Conservation (phyloP, 53 echinoderm and acorn worm species). For the Stichopus horrens region DNA sequence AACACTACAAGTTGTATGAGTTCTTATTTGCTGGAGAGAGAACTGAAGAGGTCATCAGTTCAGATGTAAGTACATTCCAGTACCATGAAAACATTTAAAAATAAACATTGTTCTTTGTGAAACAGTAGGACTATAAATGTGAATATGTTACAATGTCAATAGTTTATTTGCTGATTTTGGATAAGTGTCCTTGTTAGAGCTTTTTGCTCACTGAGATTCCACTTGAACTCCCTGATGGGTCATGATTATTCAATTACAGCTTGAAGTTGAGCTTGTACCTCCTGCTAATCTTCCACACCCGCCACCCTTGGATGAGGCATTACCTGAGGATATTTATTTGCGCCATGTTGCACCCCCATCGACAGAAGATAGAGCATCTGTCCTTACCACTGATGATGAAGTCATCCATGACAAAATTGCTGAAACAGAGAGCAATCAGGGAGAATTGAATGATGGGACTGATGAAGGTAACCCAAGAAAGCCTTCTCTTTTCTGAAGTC, state of each 20-base stretch:
- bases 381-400: not conserved
- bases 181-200: too few relatives aligned
- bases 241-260: conserved; percentile 46
- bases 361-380: conserved; percentile 34
- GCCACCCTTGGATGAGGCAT: conserved; percentile 86
- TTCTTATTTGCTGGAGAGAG: conserved; percentile 80
- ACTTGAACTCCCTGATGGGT: not conserved
- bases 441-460: not conserved
- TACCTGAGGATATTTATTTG: conserved; percentile 73
- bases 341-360: conserved; percentile 79
- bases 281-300: conserved; percentile 77
- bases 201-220: not conserved
- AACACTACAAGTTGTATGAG: conserved; percentile 82
- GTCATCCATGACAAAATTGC: not conserved
- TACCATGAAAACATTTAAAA: not conserved
- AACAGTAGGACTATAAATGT: not conserved
- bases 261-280: conserved; percentile 76
- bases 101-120: not conserved
- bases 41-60: conserved; percentile 81
- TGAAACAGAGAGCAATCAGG: not conserved
- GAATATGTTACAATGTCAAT: not conserved
- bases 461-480: not conserved
- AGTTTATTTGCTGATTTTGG: not conserved
- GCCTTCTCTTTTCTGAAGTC: not conserved
- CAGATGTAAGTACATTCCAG: conserved; percentile 65